phyloP scores from a whole-genome alignment of 2,888 invertebrate species.

The Labia minor region DNA sequence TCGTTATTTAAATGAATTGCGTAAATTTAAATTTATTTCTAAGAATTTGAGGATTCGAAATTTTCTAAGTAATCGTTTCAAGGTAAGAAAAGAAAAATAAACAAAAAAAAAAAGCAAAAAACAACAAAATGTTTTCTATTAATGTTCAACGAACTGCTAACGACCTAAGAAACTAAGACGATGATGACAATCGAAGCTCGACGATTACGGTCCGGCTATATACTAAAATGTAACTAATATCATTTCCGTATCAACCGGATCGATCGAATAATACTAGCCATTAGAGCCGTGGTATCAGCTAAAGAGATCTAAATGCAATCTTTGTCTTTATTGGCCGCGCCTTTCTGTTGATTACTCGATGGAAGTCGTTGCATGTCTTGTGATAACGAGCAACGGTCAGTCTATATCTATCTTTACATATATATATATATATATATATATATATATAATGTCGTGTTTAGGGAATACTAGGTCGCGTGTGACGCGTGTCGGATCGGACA shows the following conservation, averaged over 20 bases:
- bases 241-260: not conserved
- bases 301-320: slow-evolving; percentile 13
- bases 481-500: slow-evolving; percentile 1
- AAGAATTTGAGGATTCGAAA: not conserved
- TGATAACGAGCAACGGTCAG: slow-evolving; percentile 7
- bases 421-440: not conserved
- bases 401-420: not conserved
- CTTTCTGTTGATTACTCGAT: not conserved
- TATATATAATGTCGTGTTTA: not conserved
- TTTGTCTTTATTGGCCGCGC: slow-evolving; percentile 13
- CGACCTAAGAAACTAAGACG: not conserved
- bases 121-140: no score
- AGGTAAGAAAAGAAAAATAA: no score
- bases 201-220: not conserved
- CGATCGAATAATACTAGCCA: not conserved
- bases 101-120: no score
- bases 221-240: not conserved
- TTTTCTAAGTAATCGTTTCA: no score
- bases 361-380: slow-evolving; percentile 8
- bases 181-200: not conserved
- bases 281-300: slow-evolving; percentile 7
- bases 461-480: not conserved
- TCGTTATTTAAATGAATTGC: not conserved
- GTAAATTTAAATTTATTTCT: not conserved
- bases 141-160: no score